Base-by-base conservation (phyloP, 2,797 vertebrate genomes). In the Rhodeus uyekii region DNA sequence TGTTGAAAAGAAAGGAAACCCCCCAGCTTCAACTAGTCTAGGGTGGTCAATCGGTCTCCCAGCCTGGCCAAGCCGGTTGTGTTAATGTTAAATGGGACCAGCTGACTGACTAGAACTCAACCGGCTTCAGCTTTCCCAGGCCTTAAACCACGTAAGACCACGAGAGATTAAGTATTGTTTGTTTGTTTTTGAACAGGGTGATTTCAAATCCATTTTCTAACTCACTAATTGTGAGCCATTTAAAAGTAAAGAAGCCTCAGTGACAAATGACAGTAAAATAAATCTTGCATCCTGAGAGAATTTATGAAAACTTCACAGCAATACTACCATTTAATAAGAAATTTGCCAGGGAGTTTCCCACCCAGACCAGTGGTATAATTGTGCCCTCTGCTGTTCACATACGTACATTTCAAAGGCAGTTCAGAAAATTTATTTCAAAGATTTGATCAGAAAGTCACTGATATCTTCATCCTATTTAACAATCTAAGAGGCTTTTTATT, bases 371-470 rank as follows among this genome's bases (percentile, higher is more conserved):
- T 46, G 19, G 27, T 29, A 42, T 58, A 27, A 76, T 6, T 46
- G 18, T 67, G 80, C 80, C 80, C 46, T 76, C 80, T 76, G 80
- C 72, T 82, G 73, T 65, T 76, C 48, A 76, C 36, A 82, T 22
- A 53, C 19, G 14, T 29, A 38, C 14, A 64, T 81, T 81, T 73
- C 10, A 63, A 68, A 79, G 36, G 18, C 24, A 64, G 24, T 29
- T 29, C 14, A 42, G 9, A 44, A 44, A 44, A 61, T 22, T 1
- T 19, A 58, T 5, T 14, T n/a, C 1, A 42, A 60, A 76, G 5
- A 39, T 4, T 42, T 22, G 3, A 19, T 6, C 10, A 36, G 3
- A 18, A 3, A 16, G 29, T 3, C 5, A n/a, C 58, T 32, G 67
- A 29, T 71, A 29, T 69, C 16, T 46, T 77, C 32, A 65, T 77